Base-by-base conservation (phyloP, 1,140 invertebrate species). In the Armadillidium nasatum region DNA sequence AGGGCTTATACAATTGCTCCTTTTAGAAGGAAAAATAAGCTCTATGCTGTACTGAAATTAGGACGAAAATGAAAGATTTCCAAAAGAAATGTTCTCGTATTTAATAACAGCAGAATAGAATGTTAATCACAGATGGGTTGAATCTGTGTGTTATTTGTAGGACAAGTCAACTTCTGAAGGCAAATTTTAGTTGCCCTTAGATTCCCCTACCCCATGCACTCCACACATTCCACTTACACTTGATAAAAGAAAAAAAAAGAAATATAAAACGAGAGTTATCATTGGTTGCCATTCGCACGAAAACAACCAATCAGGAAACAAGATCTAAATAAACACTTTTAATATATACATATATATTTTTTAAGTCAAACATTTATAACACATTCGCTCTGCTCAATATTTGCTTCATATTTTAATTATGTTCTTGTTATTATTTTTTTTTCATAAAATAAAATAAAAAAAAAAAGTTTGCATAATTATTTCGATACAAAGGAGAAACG, bases 101-200 rank as follows among this genome's bases (percentile, higher is more conserved):
- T 60, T 60, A 60, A 15, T 60, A 60, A 60, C 50, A 15, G 46
- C 76, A 33, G 66, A 68, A 54, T 43, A 60, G 45, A 60, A 67
- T 74, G 76, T 80, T 78, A 80, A 80, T 80, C 79, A 78, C 79
- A 80, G 79, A 80, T 80, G 79, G 76, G 76, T 74, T 73, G 79
- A 78, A 80, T 80, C 79, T 77, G 79, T 78, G 79, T 80, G 79
- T 80, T 80, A 80, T 80, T 80, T 80, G 79, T 80, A 80, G 78
- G 78, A 80, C 79, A 80, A 80, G 79, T 76, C 75, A 76, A 80
- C 79, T 78, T 77, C 79, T 78, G 50, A 60, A 19, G 50, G 11
- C 50, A 60, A 60, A 60, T 15, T 60, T 60, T 13, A 60, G 50
- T 60, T 60, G 19, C 50, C 19, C 50, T 60, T 33, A 33, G 33